A percentile compares a stretch with the other conserved stretches of the same genome.
Conservation (phyloP, 2,113 vertebrate genomes). For the Aegotheles bennettii region DNA sequence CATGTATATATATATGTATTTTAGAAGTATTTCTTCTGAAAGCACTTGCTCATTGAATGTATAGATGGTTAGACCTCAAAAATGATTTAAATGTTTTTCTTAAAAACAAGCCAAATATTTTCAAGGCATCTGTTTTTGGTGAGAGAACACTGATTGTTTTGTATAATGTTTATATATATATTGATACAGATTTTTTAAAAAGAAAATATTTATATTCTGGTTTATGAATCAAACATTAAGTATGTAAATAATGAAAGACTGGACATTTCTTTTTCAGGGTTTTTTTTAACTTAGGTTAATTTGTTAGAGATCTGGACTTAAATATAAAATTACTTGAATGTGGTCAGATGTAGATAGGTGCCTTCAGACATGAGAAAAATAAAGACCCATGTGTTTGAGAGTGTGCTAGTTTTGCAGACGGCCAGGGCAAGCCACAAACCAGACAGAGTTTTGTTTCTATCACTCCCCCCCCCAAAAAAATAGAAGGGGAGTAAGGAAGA, state of each 20-base stretch:
- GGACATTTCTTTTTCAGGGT: background rate
- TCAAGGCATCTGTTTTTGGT: constrained; percentile 37
- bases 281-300: background rate
- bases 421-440: too few relatives aligned
- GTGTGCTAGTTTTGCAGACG: too few relatives aligned
- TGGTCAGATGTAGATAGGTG: background rate
- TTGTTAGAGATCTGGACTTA: background rate
- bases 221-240: constrained; percentile 75
- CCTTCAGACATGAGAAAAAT: background rate
- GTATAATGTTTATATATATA: constrained; percentile 47
- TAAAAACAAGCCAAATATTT: constrained; percentile 61
- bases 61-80: constrained; percentile 58
- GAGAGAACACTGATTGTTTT: constrained; percentile 62
- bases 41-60: constrained; percentile 41
- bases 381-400: background rate
- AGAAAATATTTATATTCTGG: constrained; percentile 75
- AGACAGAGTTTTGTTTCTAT: too few relatives aligned
- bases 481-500: too few relatives aligned
- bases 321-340: background rate
- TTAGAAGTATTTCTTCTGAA: constrained; percentile 59
- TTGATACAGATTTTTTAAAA: constrained; percentile 61
- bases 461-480: too few relatives aligned
- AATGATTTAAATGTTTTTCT: constrained; percentile 67
- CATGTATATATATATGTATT: background rate
- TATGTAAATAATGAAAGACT: constrained; percentile 73